phyloP scores from a whole-genome alignment of 2,797 vertebrate species.

The Cygnus olor region DNA sequence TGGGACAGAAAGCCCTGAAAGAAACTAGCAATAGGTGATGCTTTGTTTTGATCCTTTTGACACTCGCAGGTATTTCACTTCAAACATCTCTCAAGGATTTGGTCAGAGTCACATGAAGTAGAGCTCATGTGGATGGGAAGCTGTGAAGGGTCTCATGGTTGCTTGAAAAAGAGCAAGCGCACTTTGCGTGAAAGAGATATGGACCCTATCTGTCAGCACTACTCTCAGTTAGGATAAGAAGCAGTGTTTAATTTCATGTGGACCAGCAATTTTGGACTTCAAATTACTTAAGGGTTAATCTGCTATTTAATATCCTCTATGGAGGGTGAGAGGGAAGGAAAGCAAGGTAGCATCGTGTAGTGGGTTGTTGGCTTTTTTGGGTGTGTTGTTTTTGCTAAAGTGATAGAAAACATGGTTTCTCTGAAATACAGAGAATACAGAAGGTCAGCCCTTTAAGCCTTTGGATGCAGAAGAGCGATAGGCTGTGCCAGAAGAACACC shows the following conservation, averaged over 20 bases:
- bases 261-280: background rate
- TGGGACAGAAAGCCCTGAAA: background rate
- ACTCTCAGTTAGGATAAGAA: background rate
- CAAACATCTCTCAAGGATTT: accelerated
- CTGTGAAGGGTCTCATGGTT: background rate
- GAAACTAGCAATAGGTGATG: background rate
- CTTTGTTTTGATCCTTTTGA: background rate
- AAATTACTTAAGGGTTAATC: background rate
- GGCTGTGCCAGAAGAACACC: background rate
- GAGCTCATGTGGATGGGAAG: background rate
- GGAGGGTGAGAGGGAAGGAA: background rate
- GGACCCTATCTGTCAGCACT: background rate
- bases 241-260: background rate
- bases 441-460: background rate
- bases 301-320: background rate
- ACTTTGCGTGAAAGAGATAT: background rate
- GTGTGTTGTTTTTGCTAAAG: background rate
- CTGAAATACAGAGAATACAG: background rate
- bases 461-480: background rate
- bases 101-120: background rate
- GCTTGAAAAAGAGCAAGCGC: background rate
- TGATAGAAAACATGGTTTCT: background rate
- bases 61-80: background rate
- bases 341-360: background rate
- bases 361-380: background rate